These are phyloP conservation scores for Bolinopsis microptera DNA, from an alignment of 37 sponge, comb jelly and placozoan species.

Conservation along the genomic window DNA sequence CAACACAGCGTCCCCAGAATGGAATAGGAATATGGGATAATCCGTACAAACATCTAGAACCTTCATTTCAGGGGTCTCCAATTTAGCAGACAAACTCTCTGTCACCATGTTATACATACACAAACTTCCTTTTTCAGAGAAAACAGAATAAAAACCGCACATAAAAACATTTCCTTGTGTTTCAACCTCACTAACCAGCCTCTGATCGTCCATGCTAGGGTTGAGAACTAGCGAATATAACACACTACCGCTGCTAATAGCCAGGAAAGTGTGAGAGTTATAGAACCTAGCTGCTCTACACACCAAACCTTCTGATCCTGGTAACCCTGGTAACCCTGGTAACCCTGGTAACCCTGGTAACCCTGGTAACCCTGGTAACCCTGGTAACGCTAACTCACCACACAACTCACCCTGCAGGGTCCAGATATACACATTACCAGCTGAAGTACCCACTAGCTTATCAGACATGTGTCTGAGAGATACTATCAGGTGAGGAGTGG, in stretches of 20 bases:
- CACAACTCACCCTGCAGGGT: background rate
- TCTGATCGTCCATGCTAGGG: background rate
- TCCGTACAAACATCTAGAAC: background rate
- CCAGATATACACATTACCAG: background rate
- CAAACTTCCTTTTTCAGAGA: background rate
- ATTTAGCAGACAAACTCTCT: background rate
- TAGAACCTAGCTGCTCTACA: background rate
- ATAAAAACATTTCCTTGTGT: conserved; percentile 49
- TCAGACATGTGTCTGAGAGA: background rate
- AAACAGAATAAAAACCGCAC: background rate
- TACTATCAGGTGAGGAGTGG: background rate
- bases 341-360: too few relatives aligned
- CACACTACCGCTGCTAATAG: background rate
- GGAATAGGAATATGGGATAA: background rate
- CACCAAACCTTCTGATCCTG: background rate
- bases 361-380: too few relatives aligned
- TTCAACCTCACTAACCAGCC: background rate
- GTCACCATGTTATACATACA: background rate
- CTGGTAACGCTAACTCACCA: background rate
- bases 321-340: too few relatives aligned
- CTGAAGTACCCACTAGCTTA: background rate
- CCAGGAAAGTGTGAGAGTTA: background rate
- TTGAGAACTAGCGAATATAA: background rate
- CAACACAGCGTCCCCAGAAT: background rate
- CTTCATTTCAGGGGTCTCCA: background rate